Base-by-base conservation (phyloP, 2,113 vertebrate genomes). In the Polypterus bichir region DNA sequence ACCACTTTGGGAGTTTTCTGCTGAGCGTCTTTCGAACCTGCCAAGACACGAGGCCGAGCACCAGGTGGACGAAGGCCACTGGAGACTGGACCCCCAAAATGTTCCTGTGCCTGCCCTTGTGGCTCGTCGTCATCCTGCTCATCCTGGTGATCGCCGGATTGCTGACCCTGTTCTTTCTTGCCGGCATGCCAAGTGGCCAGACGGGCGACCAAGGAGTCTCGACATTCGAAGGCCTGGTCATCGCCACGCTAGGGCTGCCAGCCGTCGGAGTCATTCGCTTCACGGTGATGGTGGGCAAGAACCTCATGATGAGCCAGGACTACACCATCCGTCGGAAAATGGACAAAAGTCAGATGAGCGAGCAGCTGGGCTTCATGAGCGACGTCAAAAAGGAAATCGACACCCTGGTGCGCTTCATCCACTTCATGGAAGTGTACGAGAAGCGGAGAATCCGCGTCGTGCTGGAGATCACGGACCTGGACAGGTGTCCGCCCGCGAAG, bases 351-450 rank as follows among this genome's bases (percentile, higher is more conserved):
- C 73, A 73, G 6, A 77, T 97, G 57, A 84, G 92, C 57, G 76
- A 64, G 27, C 84, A 92, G 69, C 4, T 97, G 63, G 95, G 95
- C 0, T 94, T 97, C 77, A 97, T 98, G 94, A 88, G 90, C 49
- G 82, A 95, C 1, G 84, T 97, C 9, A 83, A 89, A 59, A 81
- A 72, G 9, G 93, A 98, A 68, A 88, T 97, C 52, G 85, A 87
- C 65, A 66, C 83, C 0, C 69, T 98, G 54, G 83, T 89, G 0
- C 74, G 73, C 45, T 97, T 88, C 47, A 65, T 98, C 64, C 73
- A 81, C 5, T 97, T 92, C 71, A 90, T 97, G 89, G 93, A 97
- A 62, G 73, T 93, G 53, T 97, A 92, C 4, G 90, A 98, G 68
- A 77, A 82, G 1, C 80, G 89, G 1, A 83, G 81, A 44, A 88